phyloP scores from a whole-genome alignment of 2,113 vertebrate genomes.

The Neolamprologus brichardi region DNA sequence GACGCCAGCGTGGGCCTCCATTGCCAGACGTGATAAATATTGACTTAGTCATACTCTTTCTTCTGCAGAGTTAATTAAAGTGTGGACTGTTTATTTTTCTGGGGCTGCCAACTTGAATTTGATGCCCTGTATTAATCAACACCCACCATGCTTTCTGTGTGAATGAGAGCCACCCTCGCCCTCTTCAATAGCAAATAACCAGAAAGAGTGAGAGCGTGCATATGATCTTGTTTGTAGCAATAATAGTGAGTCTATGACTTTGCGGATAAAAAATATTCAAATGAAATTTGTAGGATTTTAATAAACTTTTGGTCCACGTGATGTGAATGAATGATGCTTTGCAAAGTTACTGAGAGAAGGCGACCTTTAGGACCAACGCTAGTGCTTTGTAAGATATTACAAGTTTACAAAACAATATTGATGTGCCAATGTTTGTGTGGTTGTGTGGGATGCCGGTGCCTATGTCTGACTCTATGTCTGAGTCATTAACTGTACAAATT shows the following conservation, averaged over 20 bases:
- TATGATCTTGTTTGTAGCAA: neutral
- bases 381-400: neutral
- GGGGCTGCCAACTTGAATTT: slow-evolving; percentile 55
- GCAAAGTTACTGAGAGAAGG: neutral
- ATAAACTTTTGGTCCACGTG: neutral
- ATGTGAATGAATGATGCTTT: neutral
- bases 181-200: slow-evolving; percentile 8
- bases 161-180: neutral
- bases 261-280: neutral
- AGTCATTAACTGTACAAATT: slow-evolving; percentile 4
- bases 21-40: slow-evolving; percentile 63
- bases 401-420: neutral
- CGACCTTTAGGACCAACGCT: neutral
- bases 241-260: neutral
- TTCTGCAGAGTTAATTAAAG: slow-evolving; percentile 67
- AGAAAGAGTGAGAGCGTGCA: neutral
- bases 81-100: slow-evolving; percentile 54
- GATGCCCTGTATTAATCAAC: slow-evolving; percentile 59
- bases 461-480: neutral
- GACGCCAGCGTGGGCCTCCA: slow-evolving; percentile 35
- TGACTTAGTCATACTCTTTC: slow-evolving; percentile 59
- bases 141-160: slow-evolving; percentile 17
- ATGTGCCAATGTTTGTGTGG: neutral
- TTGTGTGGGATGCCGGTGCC: neutral
- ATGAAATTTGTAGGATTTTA: neutral